phyloP scores from a whole-genome alignment of 92 coral and sea anemone genomes.

The Zoanthus solanderi region DNA sequence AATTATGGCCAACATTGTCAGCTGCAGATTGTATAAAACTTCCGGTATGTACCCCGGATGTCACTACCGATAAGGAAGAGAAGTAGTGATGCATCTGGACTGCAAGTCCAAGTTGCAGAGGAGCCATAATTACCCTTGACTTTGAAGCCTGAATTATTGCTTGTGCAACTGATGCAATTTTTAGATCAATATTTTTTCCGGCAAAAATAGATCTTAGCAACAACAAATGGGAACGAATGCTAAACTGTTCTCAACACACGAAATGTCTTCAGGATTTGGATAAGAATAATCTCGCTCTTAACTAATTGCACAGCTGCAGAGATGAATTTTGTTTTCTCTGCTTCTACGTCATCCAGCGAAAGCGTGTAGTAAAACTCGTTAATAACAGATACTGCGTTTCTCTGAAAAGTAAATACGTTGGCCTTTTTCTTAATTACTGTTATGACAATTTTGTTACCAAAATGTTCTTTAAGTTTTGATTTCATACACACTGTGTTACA shows the following conservation, averaged over 20 bases:
- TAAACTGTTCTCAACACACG: not conserved
- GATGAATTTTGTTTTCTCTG: not conserved
- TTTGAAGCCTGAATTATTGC: slow-evolving; percentile 4
- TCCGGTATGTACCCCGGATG: not conserved
- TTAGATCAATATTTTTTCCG: not conserved
- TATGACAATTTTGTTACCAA: not conserved
- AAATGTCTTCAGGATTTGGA: not conserved
- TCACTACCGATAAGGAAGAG: not conserved
- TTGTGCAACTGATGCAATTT: not conserved
- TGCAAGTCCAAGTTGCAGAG: not conserved
- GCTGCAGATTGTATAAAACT: slow-evolving; percentile 8
- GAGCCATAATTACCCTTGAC: not conserved
- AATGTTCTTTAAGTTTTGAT: not conserved
- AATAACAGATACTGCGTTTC: not conserved
- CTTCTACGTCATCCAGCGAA: not conserved
- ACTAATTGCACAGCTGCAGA: too few relatives aligned
- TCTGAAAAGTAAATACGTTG: slow-evolving; percentile 3
- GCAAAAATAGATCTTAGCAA: slow-evolving; percentile 8
- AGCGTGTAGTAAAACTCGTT: not conserved
- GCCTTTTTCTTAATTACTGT: not conserved
- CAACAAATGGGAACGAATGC: slow-evolving; percentile 6
- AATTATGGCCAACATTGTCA: slow-evolving; percentile 32
- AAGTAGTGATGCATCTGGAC: slow-evolving; percentile 1
- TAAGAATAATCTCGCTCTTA: not conserved
- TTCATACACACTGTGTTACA: not conserved